Evolutionary conservation across 2,113 vertebrate genomes (phyloP).

Genomic region (Limanda limanda): DNA sequence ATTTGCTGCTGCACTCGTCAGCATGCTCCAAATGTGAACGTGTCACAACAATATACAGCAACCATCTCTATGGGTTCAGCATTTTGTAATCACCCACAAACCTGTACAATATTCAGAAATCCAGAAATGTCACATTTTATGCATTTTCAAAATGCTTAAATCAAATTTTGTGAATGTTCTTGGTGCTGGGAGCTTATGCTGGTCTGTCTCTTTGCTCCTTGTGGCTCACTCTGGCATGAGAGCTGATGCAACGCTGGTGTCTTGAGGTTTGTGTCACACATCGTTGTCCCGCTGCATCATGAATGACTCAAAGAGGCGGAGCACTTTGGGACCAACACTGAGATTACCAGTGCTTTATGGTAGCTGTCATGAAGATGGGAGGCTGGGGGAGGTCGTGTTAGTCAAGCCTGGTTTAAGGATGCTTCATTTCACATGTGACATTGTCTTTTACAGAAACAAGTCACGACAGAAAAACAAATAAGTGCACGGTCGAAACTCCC

Average conservation of each 20-base stretch:
- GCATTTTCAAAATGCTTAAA: background rate
- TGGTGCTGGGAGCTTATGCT: background rate
- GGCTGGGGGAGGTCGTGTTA: background rate
- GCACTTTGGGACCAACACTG: conserved; percentile 18
- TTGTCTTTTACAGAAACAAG: background rate
- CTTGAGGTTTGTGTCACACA: conserved; percentile 28
- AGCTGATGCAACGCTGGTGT: conserved; percentile 6
- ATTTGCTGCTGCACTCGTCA: conserved; percentile 28
- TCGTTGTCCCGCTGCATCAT: conserved; percentile 25
- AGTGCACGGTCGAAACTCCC: too few relatives aligned
- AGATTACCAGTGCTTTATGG: conserved; percentile 2
- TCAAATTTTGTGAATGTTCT: background rate
- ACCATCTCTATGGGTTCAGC: background rate
- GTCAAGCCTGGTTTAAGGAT: background rate
- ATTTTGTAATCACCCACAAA: background rate
- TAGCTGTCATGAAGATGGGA: conserved; percentile 6
- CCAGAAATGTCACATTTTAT: background rate
- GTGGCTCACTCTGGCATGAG: background rate
- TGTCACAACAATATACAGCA: conserved; percentile 13
- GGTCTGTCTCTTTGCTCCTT: conserved; percentile 1
- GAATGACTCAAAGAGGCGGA: conserved; percentile 32
- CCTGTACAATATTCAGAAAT: background rate
- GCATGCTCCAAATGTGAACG: conserved; percentile 5
- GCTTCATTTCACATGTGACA: background rate
- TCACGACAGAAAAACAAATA: background rate